Evolutionary conservation across 37 sponge, comb jelly and placozoan genomes (phyloP), one percentile per base, ranked within the genome.

Genomic region (Eunapius fragilis): DNA sequence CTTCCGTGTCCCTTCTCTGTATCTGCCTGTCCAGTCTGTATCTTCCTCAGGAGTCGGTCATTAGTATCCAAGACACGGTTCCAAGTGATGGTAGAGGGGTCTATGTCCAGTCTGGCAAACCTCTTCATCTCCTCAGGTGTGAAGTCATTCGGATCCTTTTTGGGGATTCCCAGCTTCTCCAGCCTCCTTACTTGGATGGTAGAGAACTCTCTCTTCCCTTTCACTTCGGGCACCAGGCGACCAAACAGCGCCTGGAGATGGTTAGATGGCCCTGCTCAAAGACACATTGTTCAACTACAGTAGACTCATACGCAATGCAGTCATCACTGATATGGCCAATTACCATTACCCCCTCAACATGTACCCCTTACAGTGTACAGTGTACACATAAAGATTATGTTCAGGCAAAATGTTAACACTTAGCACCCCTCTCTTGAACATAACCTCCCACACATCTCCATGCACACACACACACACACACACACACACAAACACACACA

Each of bases 31-130:
- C 99, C 99, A 27, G 97, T 86, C 5, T 93, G 95, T 34, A 95
- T 93, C 37, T 92, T 93, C 67, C 99, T 72, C 80, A 99, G 87
- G 82, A 89, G 95, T 32, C 99, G 80, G 77, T 99, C 99, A 74
- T 97, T 99, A 33, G 96, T 99, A 76, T 99, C 99, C 11, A 97
- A 74, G 33, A 99, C 99, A 87, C 99, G 77, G 72, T 99, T 95
- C 99, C 99, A 99, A 6, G 96, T 95, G 38, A 99, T 97, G 72
- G 98, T 95, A 71, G 88, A 35, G 2, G 92, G 91, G 77, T 99
- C 99, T 81, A 99, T 97, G 79, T 97, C 88, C 68, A 99, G 90
- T 19, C 97, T 75, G 72, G 87, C 67, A 74, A 98, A 96, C 68
- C 74, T 77, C 5, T 23, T 33, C 31, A 89, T 88, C 49, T 98